Evolutionary conservation across 2,113 vertebrate species (phyloP), one percentile per base, ranked within the genome.

Genomic region (Gorsachius goisagi): DNA sequence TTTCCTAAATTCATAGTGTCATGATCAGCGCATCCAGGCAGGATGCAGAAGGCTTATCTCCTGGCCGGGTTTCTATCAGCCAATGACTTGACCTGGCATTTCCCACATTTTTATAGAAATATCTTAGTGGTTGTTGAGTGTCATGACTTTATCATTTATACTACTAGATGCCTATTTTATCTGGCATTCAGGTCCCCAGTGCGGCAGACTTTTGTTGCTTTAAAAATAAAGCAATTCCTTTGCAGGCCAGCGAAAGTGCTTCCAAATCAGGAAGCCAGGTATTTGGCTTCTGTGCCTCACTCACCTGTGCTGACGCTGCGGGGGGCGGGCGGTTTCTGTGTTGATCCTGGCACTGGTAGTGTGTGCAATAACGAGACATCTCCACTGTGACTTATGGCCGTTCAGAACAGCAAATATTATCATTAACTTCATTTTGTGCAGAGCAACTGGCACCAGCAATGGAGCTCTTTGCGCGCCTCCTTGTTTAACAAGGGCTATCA

Each of bases 391-490:
- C 41, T 95, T 84, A 26, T 1, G 37, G n/a, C 52, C 30, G 9
- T 53, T 87, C 53, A 55, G 24, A 85, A 35, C 3, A 71, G 45
- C 39, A 92, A 67, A 47, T 63, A 49, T 44, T 89, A 74, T 13
- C 1, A 2, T 45, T 47, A 19, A 49, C 8, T 77, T 71, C 2
- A 53, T 78, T 87, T 55, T 75, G 18, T 60, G 68, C 14, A 7
- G 13, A 71, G 26, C 44, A 84, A 52, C 41, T 58, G 50, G 22
- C 3, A 8, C 0, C 0, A 71, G 32, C 0, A 2, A 33, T 23
- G 39, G 23, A 63, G 73, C 10, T 39, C 89, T 67, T 89, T 55
- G 28, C 59, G 41, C 0, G 0, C 19, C 66, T 85, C 53, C 17
- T 68, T 62, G n/a, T 88, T 74, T 84, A 77, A 45, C 23, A 49